Conservation (phyloP, 2,113 vertebrate genomes). For the Phylloscopus whistleri region DNA sequence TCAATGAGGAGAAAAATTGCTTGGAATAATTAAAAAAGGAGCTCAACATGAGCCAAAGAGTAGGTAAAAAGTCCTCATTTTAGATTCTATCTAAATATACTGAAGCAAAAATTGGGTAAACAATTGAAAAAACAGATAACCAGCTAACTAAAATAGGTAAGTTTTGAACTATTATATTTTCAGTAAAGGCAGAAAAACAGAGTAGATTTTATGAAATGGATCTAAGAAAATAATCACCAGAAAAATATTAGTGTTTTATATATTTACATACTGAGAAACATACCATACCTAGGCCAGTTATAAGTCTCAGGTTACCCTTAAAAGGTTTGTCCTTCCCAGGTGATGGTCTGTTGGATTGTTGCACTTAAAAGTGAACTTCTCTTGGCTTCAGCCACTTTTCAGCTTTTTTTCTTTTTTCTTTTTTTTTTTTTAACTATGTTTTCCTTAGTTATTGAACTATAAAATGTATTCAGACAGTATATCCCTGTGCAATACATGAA, state of each 20-base stretch:
- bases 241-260: neutral
- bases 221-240: neutral
- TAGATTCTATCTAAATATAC: neutral
- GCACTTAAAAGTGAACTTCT: neutral
- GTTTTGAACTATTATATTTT: neutral
- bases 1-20: neutral
- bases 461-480: neutral
- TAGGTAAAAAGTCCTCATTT: neutral
- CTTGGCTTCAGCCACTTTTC: neutral
- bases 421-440: neutral
- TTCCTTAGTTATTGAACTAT: neutral
- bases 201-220: neutral
- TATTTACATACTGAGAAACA: neutral
- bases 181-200: neutral
- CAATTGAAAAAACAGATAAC: neutral
- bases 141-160: neutral
- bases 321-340: neutral
- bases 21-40: neutral
- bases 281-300: neutral
- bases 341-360: neutral
- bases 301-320: neutral
- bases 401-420: neutral
- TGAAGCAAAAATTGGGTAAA: neutral
- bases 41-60: neutral
- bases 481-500: slow-evolving; percentile 14